Evolutionary conservation across 2,113 vertebrate species (phyloP).

Genomic region (Lutjanus erythropterus): DNA sequence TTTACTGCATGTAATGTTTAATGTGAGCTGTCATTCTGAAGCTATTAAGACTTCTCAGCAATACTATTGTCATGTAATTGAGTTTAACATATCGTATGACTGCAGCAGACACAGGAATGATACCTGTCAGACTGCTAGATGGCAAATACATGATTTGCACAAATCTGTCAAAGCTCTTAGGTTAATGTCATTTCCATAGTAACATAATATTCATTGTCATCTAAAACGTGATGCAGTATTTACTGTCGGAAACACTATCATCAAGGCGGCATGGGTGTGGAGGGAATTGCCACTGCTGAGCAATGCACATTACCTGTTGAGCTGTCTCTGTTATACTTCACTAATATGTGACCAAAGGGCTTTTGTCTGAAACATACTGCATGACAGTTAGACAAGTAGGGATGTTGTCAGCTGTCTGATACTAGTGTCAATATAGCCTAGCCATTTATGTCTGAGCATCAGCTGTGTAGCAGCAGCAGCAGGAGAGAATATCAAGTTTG

Average conservation of each 20-base stretch:
- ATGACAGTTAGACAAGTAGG: slow-evolving; percentile 13
- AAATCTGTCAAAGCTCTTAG: slow-evolving; percentile 23
- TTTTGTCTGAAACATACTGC: slow-evolving; percentile 6
- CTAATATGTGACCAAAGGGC: slow-evolving; percentile 21
- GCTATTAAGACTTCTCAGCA: slow-evolving; percentile 6
- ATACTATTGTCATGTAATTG: slow-evolving; percentile 36
- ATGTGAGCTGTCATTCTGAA: slow-evolving; percentile 15
- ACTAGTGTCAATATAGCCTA: slow-evolving; percentile 35
- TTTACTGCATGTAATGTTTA: not conserved
- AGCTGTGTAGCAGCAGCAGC: slow-evolving; percentile 12
- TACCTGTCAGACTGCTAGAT: slow-evolving; percentile 11
- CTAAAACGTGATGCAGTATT: slow-evolving; percentile 9
- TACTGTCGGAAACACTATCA: not conserved
- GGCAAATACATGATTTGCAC: slow-evolving; percentile 44
- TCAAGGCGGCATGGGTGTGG: slow-evolving; percentile 3
- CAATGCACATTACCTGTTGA: slow-evolving; percentile 53
- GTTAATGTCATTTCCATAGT: slow-evolving; percentile 7
- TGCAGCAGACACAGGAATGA: slow-evolving; percentile 13
- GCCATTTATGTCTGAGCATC: slow-evolving; percentile 33
- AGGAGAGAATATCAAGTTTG: slow-evolving; percentile 42
- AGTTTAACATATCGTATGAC: slow-evolving; percentile 37
- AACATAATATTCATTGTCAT: not conserved
- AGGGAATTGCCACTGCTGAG: slow-evolving; percentile 10
- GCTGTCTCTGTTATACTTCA: slow-evolving; percentile 1
- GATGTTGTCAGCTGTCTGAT: slow-evolving; percentile 43